Percentiles rank a stretch among this genome's conserved stretches.
Evolutionary conservation across 2,888 invertebrate species (phyloP).

Genomic region (Ochropacha duplaris): DNA sequence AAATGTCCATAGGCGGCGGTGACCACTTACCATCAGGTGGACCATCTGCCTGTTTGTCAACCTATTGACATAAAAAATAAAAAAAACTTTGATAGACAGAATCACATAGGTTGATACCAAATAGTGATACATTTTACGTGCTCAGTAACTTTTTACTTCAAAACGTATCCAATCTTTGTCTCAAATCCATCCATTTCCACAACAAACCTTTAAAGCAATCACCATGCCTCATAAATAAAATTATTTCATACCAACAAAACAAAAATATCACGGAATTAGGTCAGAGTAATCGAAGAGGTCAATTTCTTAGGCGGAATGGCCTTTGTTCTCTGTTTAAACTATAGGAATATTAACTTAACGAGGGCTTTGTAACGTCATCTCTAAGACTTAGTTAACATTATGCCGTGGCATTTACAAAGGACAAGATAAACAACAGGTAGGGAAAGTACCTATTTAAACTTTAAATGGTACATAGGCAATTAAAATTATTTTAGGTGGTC

Average conservation of each 20-base stretch:
- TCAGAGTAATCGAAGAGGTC: slow-evolving; percentile 2
- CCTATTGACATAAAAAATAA: too few relatives aligned
- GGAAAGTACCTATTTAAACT: neutral
- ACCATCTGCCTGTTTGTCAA: too few relatives aligned
- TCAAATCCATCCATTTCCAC: neutral
- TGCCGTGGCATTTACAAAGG: neutral
- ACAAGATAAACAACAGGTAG: neutral
- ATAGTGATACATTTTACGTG: too few relatives aligned
- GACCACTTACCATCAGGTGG: too few relatives aligned
- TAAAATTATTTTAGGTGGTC: neutral
- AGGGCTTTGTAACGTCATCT: slow-evolving; percentile 1
- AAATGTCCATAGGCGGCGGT: too few relatives aligned
- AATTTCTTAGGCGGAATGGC: neutral
- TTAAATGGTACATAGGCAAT: neutral
- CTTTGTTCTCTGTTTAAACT: neutral
- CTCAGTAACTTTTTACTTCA: too few relatives aligned
- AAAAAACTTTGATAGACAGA: too few relatives aligned
- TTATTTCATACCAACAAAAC: neutral
- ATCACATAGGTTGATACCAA: too few relatives aligned
- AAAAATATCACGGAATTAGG: slow-evolving; percentile 2
- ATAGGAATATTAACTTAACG: slow-evolving; percentile 1
- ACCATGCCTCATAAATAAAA: neutral
- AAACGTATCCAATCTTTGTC: neutral
- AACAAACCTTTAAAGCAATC: neutral
- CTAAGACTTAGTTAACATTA: neutral